Base-by-base conservation (phyloP, 2,113 vertebrate species). In the Gadus chalcogrammus region DNA sequence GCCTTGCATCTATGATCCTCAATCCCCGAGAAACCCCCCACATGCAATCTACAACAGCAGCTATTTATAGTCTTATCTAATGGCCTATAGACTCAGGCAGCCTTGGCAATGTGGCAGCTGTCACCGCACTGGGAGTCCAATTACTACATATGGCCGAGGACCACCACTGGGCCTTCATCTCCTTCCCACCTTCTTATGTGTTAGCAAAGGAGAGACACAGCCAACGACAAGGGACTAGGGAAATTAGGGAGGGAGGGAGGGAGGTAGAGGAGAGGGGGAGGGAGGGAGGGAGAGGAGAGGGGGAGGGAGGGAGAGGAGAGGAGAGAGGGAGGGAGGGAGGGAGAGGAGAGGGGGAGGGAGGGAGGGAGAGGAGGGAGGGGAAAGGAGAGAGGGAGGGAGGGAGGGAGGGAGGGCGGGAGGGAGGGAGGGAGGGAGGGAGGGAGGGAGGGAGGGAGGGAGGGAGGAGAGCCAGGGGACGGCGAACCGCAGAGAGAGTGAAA, bases 21-120 rank as follows among this genome's bases (percentile, higher is more conserved):
- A 9, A 48, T 48, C 53, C 9, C 24, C 6, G 24, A 27, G 13
- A 22, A n/a, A 5, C 18, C 16, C 66, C 52, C 42, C 20, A 24
- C 66, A 22, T 17, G 15, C 22, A 35, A 16, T 64, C 27, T 35
- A 17, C 13, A 15, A 20, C 1, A 20, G 18, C 24, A n/a, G 67
- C 59, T 67, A 85, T 84, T 75, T 76, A 76, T 28, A 65, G 52
- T 67, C 70, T 86, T 88, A 84, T 82, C 75, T 81, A 83, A 87
- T 83, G 72, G 69, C 82, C 81, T 83, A 53, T 55, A 85, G 71
- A 68, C 65, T 72, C 77, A 75, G 72, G 85, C 75, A 61, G 75
- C 60, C 72, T 80, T 75, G 76, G 75, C 77, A 68, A 64, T 77
- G 76, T 70, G 78, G 87, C 87, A 88, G 86, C 84, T 87, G 90